These are phyloP conservation scores for Gopherus evgoodei DNA, from an alignment of 2,113 vertebrate genomes.

Conservation along the genomic window DNA sequence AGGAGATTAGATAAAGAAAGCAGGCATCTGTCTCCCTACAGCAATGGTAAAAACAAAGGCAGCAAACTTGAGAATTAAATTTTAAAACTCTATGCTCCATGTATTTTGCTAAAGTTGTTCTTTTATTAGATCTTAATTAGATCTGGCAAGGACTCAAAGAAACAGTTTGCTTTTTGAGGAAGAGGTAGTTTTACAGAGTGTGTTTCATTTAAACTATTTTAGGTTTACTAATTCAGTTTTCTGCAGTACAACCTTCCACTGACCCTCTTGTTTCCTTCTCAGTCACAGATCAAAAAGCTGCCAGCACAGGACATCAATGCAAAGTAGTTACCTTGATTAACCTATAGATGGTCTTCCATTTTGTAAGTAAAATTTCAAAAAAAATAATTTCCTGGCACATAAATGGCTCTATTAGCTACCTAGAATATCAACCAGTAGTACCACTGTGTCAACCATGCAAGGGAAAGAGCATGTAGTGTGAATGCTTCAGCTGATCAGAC, in stretches of 20 bases:
- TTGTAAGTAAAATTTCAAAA: background rate
- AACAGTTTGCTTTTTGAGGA: background rate
- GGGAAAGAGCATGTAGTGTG: background rate
- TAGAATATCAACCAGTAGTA: background rate
- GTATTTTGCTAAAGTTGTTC: background rate
- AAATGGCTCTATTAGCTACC: background rate
- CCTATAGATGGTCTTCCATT: background rate
- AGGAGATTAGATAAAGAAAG: background rate
- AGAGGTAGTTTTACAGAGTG: background rate
- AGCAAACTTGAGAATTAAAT: background rate
- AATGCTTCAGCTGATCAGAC: background rate
- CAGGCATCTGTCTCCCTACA: constrained; percentile 3
- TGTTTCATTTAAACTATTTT: background rate
- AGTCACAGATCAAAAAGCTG: background rate
- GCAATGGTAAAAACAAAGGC: constrained; percentile 16
- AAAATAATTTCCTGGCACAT: background rate
- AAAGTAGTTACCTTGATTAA: background rate
- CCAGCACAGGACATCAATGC: background rate
- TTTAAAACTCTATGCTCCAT: background rate
- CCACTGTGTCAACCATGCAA: background rate
- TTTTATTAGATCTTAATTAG: background rate
- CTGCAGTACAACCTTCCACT: background rate
- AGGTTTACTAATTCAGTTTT: background rate
- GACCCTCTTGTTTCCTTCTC: background rate
- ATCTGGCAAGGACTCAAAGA: background rate